phyloP scores from a whole-genome alignment of 1,140 invertebrate genomes.

The Ceratoteleas bidentatus region DNA sequence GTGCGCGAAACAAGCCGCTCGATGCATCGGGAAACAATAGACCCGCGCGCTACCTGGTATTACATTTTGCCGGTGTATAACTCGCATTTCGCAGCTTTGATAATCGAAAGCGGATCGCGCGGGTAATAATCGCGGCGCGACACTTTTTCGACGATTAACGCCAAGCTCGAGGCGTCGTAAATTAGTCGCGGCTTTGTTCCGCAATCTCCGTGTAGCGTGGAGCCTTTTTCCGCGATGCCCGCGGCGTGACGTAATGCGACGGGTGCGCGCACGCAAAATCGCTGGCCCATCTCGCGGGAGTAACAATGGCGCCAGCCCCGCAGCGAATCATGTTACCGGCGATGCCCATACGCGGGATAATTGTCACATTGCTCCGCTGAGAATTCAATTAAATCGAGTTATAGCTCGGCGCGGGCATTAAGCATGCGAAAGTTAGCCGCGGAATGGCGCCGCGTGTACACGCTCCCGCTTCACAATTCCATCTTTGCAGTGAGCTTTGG shows the following conservation, averaged over 20 bases:
- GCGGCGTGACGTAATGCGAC: slow-evolving; percentile 52
- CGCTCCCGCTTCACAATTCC: slow-evolving; percentile 34
- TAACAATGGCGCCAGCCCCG: slow-evolving; percentile 58
- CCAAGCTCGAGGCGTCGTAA: slow-evolving; percentile 36
- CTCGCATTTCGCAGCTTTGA: slow-evolving; percentile 5
- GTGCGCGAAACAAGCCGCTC: slow-evolving; percentile 2
- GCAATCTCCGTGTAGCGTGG: slow-evolving; percentile 6
- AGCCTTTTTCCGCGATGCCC: slow-evolving; percentile 32
- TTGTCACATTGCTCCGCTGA: slow-evolving; percentile 66
- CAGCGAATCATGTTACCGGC: slow-evolving; percentile 68
- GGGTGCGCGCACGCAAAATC: slow-evolving; percentile 61
- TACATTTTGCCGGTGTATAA: not conserved
- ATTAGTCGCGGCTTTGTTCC: slow-evolving; percentile 67
- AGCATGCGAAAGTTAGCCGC: slow-evolving; percentile 55
- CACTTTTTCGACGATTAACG: slow-evolving; percentile 19
- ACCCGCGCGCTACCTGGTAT: slow-evolving; percentile 1
- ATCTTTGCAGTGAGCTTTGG: slow-evolving; percentile 45
- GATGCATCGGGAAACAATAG: slow-evolving; percentile 13
- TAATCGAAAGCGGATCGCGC: slow-evolving; percentile 9
- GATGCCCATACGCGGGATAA: slow-evolving; percentile 48
- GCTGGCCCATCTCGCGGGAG: slow-evolving; percentile 60
- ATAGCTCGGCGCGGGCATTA: slow-evolving; percentile 54
- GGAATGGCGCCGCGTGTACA: slow-evolving; percentile 30
- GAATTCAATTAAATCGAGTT: slow-evolving; percentile 67
- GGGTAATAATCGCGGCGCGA: slow-evolving; percentile 14